Evolutionary conservation across 2,888 invertebrate genomes (phyloP).

Genomic region (Scaeva pyrastri): DNA sequence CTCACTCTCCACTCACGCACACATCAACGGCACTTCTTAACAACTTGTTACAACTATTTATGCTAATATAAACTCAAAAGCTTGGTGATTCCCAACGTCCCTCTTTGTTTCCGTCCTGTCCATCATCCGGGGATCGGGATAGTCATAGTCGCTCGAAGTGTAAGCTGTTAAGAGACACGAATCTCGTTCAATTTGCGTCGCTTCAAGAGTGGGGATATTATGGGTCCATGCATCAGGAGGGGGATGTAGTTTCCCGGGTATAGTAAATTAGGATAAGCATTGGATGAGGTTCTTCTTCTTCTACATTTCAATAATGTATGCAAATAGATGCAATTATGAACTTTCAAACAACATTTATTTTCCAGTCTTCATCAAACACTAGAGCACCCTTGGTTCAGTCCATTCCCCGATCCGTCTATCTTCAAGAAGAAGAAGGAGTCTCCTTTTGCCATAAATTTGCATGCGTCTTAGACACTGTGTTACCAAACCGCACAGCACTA

Average conservation of each 20-base stretch:
- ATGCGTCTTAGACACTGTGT: conserved; percentile 68
- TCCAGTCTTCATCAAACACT: conserved; percentile 72
- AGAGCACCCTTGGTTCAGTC: conserved; percentile 18
- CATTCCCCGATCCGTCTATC: neutral
- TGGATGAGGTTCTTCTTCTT: conserved; percentile 64
- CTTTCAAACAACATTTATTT: conserved; percentile 76
- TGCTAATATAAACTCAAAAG: conserved; percentile 65
- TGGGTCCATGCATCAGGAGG: no score
- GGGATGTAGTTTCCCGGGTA: neutral
- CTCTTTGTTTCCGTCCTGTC: conserved; percentile 26
- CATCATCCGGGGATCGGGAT: conserved; percentile 23
- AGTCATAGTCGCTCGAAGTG: conserved; percentile 22
- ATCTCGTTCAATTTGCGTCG: conserved; percentile 49
- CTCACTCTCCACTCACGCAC: conserved; percentile 31
- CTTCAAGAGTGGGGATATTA: conserved; percentile 6
- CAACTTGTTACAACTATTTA: conserved; percentile 75
- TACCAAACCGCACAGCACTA: conserved; percentile 52
- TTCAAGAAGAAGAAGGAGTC: conserved; percentile 1
- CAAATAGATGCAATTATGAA: conserved; percentile 76
- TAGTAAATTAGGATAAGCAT: neutral
- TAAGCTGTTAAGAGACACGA: conserved; percentile 22
- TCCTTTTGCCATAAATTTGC: conserved; percentile 62
- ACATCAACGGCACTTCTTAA: conserved; percentile 69
- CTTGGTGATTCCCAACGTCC: conserved; percentile 51
- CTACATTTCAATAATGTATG: conserved; percentile 71